Conservation (phyloP, 2,113 vertebrate species). For the Hemiscyllium ocellatum region DNA sequence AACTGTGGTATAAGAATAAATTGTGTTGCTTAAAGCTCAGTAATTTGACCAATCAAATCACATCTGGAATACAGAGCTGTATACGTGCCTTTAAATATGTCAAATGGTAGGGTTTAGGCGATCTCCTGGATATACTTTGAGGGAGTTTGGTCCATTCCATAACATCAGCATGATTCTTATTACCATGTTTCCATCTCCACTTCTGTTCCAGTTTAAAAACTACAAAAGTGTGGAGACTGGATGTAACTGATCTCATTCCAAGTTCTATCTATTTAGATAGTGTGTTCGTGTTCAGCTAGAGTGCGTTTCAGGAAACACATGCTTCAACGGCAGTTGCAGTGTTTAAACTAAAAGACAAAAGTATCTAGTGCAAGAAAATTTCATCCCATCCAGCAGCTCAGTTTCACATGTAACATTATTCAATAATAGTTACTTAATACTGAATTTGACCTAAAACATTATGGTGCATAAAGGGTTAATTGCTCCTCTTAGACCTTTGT, state of each 20-base stretch:
- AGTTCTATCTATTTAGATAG: not conserved
- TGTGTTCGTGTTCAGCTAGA: not conserved
- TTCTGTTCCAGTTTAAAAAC: not conserved
- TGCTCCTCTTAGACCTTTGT: not conserved
- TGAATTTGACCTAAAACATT: not conserved
- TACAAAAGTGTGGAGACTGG: not conserved
- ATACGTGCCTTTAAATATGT: too few relatives aligned
- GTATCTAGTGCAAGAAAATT: too few relatives aligned
- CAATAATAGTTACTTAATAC: not conserved
- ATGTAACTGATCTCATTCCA: not conserved
- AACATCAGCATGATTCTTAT: not conserved
- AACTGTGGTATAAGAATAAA: too few relatives aligned
- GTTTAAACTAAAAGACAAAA: not conserved
- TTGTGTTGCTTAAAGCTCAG: too few relatives aligned
- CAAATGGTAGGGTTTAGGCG: too few relatives aligned
- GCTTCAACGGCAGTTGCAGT: not conserved
- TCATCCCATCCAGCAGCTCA: not conserved
- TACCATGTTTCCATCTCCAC: not conserved
- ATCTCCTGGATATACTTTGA: too few relatives aligned
- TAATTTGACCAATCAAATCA: too few relatives aligned
- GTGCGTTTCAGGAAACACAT: not conserved
- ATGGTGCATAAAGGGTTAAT: not conserved
- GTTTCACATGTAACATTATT: not conserved
- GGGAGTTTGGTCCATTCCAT: too few relatives aligned
- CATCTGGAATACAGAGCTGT: too few relatives aligned